These are phyloP conservation scores for Coremacera marginata DNA, from an alignment of 2,888 invertebrate genomes.

Conservation along the genomic window DNA sequence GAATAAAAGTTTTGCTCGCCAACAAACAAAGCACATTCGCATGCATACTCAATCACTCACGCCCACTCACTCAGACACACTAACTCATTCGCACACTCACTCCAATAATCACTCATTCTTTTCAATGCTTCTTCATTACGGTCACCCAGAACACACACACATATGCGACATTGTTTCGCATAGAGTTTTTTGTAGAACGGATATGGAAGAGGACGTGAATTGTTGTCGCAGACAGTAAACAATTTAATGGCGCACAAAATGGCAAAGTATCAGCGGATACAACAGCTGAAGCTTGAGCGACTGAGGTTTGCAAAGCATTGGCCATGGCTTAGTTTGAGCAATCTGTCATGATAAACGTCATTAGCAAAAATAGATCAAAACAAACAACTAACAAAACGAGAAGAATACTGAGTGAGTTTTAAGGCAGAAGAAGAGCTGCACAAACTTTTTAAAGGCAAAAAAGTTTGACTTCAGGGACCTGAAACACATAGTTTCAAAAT, in stretches of 20 bases:
- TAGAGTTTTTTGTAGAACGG: not conserved
- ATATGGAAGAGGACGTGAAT: constrained; percentile 28
- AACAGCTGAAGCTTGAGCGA: not conserved
- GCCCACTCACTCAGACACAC: not conserved
- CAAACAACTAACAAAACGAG: not conserved
- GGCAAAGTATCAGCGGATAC: not conserved
- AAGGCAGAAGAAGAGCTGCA: too few species aligned
- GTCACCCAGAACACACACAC: not conserved
- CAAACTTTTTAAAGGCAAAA: too few species aligned
- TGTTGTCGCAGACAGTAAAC: constrained; percentile 35
- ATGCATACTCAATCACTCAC: not conserved
- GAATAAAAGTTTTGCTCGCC: not conserved
- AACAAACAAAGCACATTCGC: not conserved
- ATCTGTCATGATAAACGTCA: constrained; percentile 21
- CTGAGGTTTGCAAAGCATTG: not conserved
- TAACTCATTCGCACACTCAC: too few species aligned
- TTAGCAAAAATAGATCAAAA: not conserved
- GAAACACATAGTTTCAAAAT: too few species aligned
- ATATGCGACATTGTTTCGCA: not conserved
- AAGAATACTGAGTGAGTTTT: too few species aligned
- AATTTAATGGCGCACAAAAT: constrained; percentile 32
- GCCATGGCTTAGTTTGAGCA: not conserved
- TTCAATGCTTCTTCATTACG: not conserved
- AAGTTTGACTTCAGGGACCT: too few species aligned
- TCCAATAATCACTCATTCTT: too few species aligned